Evolutionary conservation across 2,888 invertebrate genomes (phyloP), one percentile per base, ranked within the genome.

Genomic region (Polyommatus iphigenia): DNA sequence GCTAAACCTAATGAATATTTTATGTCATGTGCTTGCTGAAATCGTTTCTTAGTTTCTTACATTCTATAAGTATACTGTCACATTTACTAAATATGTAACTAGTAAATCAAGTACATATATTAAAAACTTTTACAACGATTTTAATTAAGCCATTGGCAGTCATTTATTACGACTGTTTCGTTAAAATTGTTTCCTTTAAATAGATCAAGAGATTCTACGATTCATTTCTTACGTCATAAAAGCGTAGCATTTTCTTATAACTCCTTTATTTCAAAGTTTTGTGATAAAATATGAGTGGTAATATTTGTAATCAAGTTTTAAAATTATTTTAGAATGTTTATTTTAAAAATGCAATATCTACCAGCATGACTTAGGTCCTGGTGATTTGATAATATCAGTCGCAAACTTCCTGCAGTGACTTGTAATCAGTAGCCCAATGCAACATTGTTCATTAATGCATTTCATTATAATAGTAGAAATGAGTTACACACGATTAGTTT

Each of bases 131-230:
- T 54, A 54, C 15, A 54, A 54, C 46, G 20, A 41, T 46, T 72
- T 50, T 54, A 50, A 75, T 75, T 75, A 75, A 75, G 75, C 54
- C 24, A 32, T 67, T 29, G 67, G 7, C 7, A 32, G 29, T 18
- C 67, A 67, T 67, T 29, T 29, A 32, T 15, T 13, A 15, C 13
- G 29, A 67, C 15, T 8, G n/a, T 46, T 75, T 75, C 75, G 24
- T 50, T 29, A 75, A 75, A 75, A 29, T 24, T 50, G 24, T 54
- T 75, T 75, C 20, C 20, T 72, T 72, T 18, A 75, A 24, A 75
- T 54, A 75, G 54, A 75, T 75, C 75, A 75, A 75, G 54, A 18
- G 29, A 75, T 54, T 24, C 24, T 50, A 75, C 75, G 75, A 50
- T 18, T 54, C 75, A 54, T 75, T 75, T 75, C 20, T n/a, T 24